Evolutionary conservation across 2,797 vertebrate genomes (phyloP).

Genomic region (Rhynchonycteris naso): DNA sequence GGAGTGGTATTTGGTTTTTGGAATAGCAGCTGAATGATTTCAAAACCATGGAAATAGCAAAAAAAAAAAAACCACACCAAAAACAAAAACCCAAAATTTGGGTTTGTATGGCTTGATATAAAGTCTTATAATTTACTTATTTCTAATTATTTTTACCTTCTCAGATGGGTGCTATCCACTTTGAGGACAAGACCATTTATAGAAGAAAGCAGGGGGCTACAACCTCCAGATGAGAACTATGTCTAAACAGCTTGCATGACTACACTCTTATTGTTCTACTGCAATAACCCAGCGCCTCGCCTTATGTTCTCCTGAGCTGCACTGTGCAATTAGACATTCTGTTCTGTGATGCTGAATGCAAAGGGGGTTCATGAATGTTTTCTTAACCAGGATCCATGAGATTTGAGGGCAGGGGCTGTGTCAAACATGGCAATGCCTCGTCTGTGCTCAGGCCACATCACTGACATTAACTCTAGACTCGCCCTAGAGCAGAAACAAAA

Average conservation of each 20-base stretch:
- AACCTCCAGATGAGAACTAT: neutral
- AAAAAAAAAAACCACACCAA: neutral
- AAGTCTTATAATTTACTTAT: neutral
- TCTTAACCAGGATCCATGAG: neutral
- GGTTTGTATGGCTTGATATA: neutral
- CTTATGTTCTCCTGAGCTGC: neutral
- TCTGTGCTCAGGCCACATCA: neutral
- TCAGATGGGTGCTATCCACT: neutral
- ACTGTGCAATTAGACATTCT: neutral
- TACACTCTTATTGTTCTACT: neutral
- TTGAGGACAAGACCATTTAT: neutral
- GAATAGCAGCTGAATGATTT: neutral
- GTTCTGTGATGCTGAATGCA: neutral
- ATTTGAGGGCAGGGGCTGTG: neutral
- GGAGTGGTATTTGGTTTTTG: neutral
- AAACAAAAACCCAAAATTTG: neutral
- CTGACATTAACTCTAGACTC: neutral
- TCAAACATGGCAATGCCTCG: neutral
- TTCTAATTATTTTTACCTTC: neutral
- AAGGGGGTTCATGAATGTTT: neutral
- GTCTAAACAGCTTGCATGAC: neutral
- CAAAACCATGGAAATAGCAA: neutral
- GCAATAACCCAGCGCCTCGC: neutral
- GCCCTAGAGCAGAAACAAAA: neutral
- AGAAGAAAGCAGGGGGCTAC: neutral